phyloP scores from a whole-genome alignment of 30 jellyfish, hydroid and myxozoan species.

The Chironex yamaguchii region DNA sequence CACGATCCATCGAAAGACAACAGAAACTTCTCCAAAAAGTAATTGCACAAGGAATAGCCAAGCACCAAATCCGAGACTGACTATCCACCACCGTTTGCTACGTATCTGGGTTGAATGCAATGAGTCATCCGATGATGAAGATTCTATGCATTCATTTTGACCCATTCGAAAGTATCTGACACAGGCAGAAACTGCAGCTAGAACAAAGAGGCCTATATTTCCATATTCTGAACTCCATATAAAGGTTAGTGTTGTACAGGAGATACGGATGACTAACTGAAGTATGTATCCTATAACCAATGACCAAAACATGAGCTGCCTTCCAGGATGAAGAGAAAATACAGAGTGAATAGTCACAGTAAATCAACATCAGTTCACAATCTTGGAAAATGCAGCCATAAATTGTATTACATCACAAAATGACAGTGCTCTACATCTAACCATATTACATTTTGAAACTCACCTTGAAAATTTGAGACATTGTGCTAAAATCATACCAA shows the following conservation, averaged over 20 bases:
- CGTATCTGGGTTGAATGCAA: neutral
- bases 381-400: no score
- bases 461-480: no score
- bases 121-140: neutral
- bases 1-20: constrained; percentile 55
- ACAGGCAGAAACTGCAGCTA: constrained; percentile 19
- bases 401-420: no score
- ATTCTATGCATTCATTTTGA: neutral
- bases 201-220: constrained; percentile 6
- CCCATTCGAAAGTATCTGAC: constrained; percentile 20
- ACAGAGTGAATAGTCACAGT: neutral
- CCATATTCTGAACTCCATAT: constrained; percentile 57
- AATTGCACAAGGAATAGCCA: constrained; percentile 73
- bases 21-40: constrained; percentile 75
- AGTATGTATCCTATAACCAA: constrained; percentile 54
- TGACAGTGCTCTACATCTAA: no score
- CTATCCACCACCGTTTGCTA: constrained; percentile 16
- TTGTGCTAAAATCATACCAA: no score
- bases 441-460: no score
- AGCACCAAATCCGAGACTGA: constrained; percentile 61
- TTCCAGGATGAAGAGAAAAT: neutral
- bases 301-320: constrained; percentile 54
- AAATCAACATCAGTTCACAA: no score
- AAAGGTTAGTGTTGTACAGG: constrained; percentile 47
- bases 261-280: constrained; percentile 56